Conservation (phyloP, 1,140 invertebrate genomes). For the Eriocheir sinensis region DNA sequence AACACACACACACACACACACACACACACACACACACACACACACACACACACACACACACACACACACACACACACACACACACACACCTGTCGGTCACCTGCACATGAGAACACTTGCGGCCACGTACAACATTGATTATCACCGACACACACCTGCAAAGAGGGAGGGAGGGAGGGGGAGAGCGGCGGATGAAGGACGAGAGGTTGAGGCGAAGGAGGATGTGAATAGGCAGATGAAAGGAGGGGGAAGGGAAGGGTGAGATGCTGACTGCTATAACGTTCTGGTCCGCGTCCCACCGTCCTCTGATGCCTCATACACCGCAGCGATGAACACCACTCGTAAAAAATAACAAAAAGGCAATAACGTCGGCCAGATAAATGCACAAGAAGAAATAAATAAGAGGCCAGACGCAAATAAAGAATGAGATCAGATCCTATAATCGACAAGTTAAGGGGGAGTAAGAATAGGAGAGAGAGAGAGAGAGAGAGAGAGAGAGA, state of each 20-base stretch:
- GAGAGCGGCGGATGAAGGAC: not conserved
- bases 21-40: not conserved
- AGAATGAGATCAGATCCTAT: not conserved
- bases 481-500: no score
- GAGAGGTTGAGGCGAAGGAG: not conserved
- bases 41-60: slow-evolving; percentile 20
- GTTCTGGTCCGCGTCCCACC: no score
- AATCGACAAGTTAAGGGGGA: not conserved
- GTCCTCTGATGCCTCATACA: not conserved
- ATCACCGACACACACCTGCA: not conserved
- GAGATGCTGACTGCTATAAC: not conserved
- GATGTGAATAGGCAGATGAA: not conserved
- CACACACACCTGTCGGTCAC: slow-evolving; percentile 1
- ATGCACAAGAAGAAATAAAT: not conserved
- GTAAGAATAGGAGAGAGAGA: no score
- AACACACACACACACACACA: not conserved
- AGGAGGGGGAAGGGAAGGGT: no score
- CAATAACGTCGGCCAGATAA: not conserved
- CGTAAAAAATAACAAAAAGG: not conserved
- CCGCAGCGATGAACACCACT: not conserved
- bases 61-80: slow-evolving; percentile 20
- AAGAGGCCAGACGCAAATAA: not conserved
- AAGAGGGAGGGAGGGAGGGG: not conserved
- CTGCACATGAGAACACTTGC: not conserved
- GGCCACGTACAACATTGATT: not conserved